phyloP scores from a whole-genome alignment of 2,888 invertebrate genomes.

The Ariolimax columbianus region DNA sequence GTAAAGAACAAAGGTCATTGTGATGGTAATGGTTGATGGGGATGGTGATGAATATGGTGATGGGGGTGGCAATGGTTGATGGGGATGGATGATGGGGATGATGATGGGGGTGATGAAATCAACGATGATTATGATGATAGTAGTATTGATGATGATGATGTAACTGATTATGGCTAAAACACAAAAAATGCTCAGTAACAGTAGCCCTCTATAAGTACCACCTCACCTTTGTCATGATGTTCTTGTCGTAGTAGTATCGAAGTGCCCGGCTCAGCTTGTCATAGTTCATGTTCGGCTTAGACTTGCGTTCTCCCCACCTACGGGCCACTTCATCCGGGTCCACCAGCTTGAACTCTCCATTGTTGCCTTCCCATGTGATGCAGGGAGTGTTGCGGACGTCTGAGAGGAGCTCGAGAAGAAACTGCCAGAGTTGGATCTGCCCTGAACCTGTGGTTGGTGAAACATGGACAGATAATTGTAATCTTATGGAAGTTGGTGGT shows the following conservation, averaged over 20 bases:
- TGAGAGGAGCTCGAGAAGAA: conserved; percentile 81
- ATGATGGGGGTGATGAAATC: too few species aligned
- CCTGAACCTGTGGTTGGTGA: conserved; percentile 80
- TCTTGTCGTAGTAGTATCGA: conserved; percentile 98
- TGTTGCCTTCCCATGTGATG: conserved; percentile 61
- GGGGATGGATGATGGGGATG: too few species aligned
- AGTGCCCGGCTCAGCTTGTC: conserved; percentile 96
- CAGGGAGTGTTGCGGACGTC: conserved; percentile 88
- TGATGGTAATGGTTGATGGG: too few species aligned
- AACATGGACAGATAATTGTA: too few species aligned
- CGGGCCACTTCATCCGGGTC: conserved; percentile 97
- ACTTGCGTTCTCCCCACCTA: conserved; percentile 95
- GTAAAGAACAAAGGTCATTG: too few species aligned
- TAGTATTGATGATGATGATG: too few species aligned
- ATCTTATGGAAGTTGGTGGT: too few species aligned
- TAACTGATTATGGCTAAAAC: too few species aligned
- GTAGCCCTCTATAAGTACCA: too few species aligned
- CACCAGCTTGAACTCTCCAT: conserved; percentile 83
- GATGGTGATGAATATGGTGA: too few species aligned
- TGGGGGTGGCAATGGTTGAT: too few species aligned
- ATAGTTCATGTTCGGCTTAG: conserved; percentile 98
- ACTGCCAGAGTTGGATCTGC: conserved; percentile 81
- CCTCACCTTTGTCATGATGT: conserved; percentile 92
- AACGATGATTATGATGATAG: neutral
- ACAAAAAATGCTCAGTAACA: too few species aligned